Evolutionary conservation across 2,113 vertebrate species (phyloP).

Genomic region (Girardinichthys multiradiatus): DNA sequence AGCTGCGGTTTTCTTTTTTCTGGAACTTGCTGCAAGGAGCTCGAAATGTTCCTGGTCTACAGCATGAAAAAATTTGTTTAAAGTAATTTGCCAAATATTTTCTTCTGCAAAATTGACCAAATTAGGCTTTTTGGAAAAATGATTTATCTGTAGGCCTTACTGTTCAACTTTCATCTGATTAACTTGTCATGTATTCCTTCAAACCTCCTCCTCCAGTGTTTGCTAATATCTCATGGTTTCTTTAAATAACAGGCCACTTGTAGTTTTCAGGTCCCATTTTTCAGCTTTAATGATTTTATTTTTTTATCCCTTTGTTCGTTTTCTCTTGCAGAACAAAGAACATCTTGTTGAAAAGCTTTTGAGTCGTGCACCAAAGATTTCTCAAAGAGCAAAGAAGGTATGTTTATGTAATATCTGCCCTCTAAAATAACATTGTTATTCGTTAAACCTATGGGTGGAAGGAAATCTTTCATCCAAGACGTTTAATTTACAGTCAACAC

Average conservation of each 20-base stretch:
- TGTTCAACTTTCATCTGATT: neutral
- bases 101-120: neutral
- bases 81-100: neutral
- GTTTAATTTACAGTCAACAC: conserved; percentile 67
- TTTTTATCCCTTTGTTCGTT: conserved; percentile 29
- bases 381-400: conserved; percentile 97
- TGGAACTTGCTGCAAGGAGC: neutral
- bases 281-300: neutral
- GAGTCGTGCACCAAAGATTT: conserved; percentile 92
- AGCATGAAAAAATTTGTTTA: neutral
- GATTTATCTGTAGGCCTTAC: neutral
- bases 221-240: neutral
- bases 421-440: conserved; percentile 53
- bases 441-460: conserved; percentile 49
- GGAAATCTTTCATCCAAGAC: conserved; percentile 31
- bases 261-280: neutral
- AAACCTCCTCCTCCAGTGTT: neutral
- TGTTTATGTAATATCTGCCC: conserved; percentile 36
- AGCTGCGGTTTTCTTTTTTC: neutral
- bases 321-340: conserved; percentile 92
- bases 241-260: neutral
- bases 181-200: neutral
- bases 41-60: neutral
- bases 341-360: conserved; percentile 96
- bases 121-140: neutral